Percentiles rank a stretch among this genome's conserved stretches.
These are phyloP conservation scores for Tetramorium alpestre DNA, from an alignment of 1,140 invertebrate species.

Conservation along the genomic window DNA sequence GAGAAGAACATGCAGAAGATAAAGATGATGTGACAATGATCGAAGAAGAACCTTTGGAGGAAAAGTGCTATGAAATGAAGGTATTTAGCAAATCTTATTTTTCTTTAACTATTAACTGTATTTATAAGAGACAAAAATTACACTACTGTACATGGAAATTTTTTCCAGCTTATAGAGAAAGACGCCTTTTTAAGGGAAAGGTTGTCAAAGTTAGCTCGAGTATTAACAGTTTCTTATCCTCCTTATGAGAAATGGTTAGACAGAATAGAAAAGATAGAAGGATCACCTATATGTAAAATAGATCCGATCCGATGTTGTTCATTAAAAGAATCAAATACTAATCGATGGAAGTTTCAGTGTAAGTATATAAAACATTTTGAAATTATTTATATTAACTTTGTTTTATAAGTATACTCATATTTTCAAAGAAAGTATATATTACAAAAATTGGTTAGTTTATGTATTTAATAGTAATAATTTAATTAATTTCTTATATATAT, in stretches of 20 bases:
- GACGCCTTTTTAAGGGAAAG: constrained; percentile 78
- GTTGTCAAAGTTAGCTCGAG: constrained; percentile 81
- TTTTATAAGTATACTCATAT: constrained; percentile 4
- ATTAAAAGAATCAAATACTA: constrained; percentile 79
- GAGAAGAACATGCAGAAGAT: constrained; percentile 45
- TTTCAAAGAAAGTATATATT: background rate
- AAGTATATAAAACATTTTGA: constrained; percentile 70
- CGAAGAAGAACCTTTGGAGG: background rate
- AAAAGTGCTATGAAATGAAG: constrained; percentile 74
- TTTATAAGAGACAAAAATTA: background rate
- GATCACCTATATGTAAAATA: constrained; percentile 81
- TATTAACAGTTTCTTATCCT: constrained; percentile 82
- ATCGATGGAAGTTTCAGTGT: constrained; percentile 85
- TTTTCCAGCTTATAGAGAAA: constrained; percentile 79
- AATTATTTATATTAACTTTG: constrained; percentile 13
- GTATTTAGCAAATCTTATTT: constrained; percentile 25
- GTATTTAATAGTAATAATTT: background rate
- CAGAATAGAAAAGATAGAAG: constrained; percentile 73
- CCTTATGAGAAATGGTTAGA: constrained; percentile 82
- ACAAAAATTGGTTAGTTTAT: background rate
- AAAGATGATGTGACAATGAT: constrained; percentile 27
- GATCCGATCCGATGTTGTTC: constrained; percentile 79
- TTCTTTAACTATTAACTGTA: background rate
- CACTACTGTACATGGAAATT: background rate
- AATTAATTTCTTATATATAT: background rate